These are phyloP conservation scores for Ascaphus truei DNA, from an alignment of 2,113 vertebrate species.

Conservation along the genomic window DNA sequence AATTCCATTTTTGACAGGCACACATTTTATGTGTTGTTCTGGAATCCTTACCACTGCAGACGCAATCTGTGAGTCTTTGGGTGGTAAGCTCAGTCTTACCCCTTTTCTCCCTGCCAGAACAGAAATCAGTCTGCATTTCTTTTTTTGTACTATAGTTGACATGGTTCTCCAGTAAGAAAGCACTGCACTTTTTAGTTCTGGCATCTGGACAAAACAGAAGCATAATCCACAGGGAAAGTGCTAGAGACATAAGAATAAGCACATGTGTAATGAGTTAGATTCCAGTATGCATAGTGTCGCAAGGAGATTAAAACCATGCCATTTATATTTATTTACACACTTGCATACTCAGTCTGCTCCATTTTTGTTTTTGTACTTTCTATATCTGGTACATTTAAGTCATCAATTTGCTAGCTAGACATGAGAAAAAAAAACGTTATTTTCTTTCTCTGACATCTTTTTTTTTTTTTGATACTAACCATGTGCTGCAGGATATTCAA, in stretches of 20 bases:
- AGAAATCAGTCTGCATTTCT: slow-evolving; percentile 7
- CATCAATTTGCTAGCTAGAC: too few species aligned
- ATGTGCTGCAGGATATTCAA: too few species aligned
- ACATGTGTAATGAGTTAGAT: slow-evolving; percentile 28
- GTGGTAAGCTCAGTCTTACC: background rate
- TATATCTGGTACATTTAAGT: background rate
- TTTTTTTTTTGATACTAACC: too few species aligned
- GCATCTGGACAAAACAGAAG: slow-evolving; percentile 51
- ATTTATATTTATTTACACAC: slow-evolving; percentile 37
- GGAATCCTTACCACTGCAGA: background rate
- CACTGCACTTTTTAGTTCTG: slow-evolving; percentile 34
- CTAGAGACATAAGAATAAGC: slow-evolving; percentile 41
- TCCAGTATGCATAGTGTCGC: slow-evolving; percentile 42
- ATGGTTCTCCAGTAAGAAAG: slow-evolving; percentile 14
- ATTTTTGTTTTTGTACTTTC: background rate
- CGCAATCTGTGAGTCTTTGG: slow-evolving; percentile 1
- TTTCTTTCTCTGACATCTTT: too few species aligned
- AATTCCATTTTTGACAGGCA: background rate
- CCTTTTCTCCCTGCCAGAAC: slow-evolving; percentile 5
- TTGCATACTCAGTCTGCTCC: slow-evolving; percentile 3
- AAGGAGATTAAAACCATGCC: slow-evolving; percentile 41
- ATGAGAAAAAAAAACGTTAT: too few species aligned
- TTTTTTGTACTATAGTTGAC: slow-evolving; percentile 17
- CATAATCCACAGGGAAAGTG: slow-evolving; percentile 39
- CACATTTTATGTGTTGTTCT: background rate